phyloP scores from a whole-genome alignment of 2,888 invertebrate genomes.

The Plebejus argus region DNA sequence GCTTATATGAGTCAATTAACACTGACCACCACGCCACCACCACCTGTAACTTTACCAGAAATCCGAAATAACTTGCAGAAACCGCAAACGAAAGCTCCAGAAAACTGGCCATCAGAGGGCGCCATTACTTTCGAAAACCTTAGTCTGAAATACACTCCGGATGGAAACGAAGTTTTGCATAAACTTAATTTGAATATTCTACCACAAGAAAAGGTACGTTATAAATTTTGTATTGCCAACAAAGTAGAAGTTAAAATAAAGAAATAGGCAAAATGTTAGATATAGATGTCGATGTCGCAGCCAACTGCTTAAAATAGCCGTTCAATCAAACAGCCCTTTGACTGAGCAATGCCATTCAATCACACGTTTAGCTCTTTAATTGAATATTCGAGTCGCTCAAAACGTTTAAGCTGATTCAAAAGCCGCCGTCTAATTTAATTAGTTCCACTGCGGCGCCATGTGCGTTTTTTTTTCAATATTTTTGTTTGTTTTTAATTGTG shows the following conservation, averaged over 20 bases:
- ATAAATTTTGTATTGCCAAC: background rate
- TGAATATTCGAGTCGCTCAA: no score
- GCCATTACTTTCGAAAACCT: slow-evolving; percentile 74
- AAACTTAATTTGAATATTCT: slow-evolving; percentile 70
- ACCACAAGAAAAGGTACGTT: slow-evolving; percentile 72
- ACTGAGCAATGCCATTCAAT: no score
- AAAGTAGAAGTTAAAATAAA: background rate
- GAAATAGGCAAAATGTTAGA: no score
- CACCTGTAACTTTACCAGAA: background rate
- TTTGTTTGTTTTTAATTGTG: no score
- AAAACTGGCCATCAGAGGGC: slow-evolving; percentile 78
- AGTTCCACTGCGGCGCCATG: no score
- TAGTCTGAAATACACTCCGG: slow-evolving; percentile 74
- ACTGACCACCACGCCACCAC: background rate
- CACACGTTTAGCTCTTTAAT: no score
- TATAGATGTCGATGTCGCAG: no score
- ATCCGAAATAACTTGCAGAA: slow-evolving; percentile 46
- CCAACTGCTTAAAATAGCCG: no score
- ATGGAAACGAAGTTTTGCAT: slow-evolving; percentile 77
- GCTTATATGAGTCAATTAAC: background rate
- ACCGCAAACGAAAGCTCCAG: slow-evolving; percentile 59
- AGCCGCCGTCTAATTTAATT: no score
- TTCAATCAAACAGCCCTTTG: no score
- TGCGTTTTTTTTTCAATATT: no score
- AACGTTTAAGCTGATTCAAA: no score